These are phyloP conservation scores for Drosophila prosaltans DNA, from an alignment of 1,140 invertebrate genomes.

Conservation along the genomic window DNA sequence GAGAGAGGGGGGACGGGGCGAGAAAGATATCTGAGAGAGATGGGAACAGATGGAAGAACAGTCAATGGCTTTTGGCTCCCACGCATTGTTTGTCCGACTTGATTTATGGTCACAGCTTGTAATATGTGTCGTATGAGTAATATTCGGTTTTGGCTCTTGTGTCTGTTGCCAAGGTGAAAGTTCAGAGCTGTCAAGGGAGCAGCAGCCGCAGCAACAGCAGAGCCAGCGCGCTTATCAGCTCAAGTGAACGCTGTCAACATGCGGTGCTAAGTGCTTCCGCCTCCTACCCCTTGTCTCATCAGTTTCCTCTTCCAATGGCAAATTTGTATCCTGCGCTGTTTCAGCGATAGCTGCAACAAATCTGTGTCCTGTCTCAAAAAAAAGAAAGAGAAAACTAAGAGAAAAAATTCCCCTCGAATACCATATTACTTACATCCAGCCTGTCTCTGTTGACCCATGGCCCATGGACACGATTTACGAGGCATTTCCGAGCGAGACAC, in stretches of 20 bases:
- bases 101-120: slow-evolving; percentile 67
- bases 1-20: too few species aligned
- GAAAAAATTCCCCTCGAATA: slow-evolving; percentile 43
- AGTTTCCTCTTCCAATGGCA: slow-evolving; percentile 43
- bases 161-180: slow-evolving; percentile 63
- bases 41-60: slow-evolving; percentile 11
- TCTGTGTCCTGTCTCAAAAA: slow-evolving; percentile 62
- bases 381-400: slow-evolving; percentile 28
- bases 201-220: slow-evolving; percentile 24
- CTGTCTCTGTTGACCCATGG: slow-evolving; percentile 70
- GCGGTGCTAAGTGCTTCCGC: slow-evolving; percentile 75
- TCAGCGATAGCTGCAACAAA: slow-evolving; percentile 59
- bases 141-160: slow-evolving; percentile 50
- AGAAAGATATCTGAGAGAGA: neutral
- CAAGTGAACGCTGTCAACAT: slow-evolving; percentile 71
- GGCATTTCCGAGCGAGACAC: slow-evolving; percentile 80
- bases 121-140: slow-evolving; percentile 75
- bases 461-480: slow-evolving; percentile 74
- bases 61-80: slow-evolving; percentile 70
- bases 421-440: slow-evolving; percentile 71
- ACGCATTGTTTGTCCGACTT: slow-evolving; percentile 69
- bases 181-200: slow-evolving; percentile 54
- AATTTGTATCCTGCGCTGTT: slow-evolving; percentile 72
- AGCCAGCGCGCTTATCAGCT: slow-evolving; percentile 60
- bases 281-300: slow-evolving; percentile 16